phyloP scores from a whole-genome alignment of 35 echinoderm and acorn worm genomes.

The Stichopus chloronotus region DNA sequence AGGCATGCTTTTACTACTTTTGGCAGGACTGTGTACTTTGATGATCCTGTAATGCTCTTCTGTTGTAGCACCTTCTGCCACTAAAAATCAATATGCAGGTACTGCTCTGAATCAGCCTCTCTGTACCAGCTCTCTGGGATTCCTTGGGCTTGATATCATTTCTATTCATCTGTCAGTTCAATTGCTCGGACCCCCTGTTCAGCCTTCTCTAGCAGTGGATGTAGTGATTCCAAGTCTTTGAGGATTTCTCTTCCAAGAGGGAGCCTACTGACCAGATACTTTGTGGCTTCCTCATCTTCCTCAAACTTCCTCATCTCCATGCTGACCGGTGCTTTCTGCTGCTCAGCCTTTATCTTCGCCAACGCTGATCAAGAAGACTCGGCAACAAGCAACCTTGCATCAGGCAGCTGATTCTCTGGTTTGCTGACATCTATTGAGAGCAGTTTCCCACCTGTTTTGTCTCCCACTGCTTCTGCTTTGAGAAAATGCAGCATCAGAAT shows the following conservation, averaged over 20 bases:
- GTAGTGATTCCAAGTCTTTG: conserved; percentile 20
- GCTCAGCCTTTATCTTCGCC: conserved; percentile 25
- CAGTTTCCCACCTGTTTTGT: conserved; percentile 46
- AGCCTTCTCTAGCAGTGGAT: conserved; percentile 32
- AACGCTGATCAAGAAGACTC: conserved; percentile 14
- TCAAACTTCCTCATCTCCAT: conserved; percentile 24
- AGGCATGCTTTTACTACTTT: conserved; percentile 60
- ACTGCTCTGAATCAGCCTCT: conserved; percentile 46
- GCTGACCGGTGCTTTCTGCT: conserved; percentile 36
- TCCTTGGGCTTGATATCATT: conserved; percentile 43
- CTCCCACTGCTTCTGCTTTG: conserved; percentile 57
- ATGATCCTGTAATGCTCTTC: conserved; percentile 49
- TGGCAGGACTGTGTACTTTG: conserved; percentile 51
- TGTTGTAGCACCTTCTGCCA: conserved; percentile 46
- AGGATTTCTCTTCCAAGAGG: conserved; percentile 53
- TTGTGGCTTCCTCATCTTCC: background rate
- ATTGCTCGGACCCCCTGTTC: background rate
- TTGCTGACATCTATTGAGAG: conserved; percentile 18
- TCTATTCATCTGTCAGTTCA: conserved; percentile 41
- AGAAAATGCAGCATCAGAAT: conserved; percentile 36
- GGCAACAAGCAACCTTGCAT: conserved; percentile 18
- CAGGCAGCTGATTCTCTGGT: conserved; percentile 41
- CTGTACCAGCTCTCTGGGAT: conserved; percentile 58
- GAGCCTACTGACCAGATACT: conserved; percentile 30
- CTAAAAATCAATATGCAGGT: conserved; percentile 44